Evolutionary conservation across 2,113 vertebrate species (phyloP), one percentile per base, ranked within the genome.

Genomic region (Progne subis): DNA sequence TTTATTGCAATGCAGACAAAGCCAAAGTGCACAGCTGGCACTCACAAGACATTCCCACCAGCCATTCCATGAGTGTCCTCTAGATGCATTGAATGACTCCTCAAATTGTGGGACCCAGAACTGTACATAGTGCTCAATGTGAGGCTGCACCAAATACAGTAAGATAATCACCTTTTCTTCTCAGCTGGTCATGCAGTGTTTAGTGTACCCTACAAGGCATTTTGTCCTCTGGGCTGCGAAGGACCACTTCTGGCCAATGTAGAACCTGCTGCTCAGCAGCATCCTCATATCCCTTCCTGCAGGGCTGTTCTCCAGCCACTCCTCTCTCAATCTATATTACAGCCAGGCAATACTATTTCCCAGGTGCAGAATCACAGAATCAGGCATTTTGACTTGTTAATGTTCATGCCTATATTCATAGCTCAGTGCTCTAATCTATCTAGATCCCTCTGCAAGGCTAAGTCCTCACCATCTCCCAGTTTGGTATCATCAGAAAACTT

Each of bases 191-290:
- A 28, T 18, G 12, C 32, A 55, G 31, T 5, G 19, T n/a, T 55
- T 55, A 34, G 24, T 26, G 14, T 6, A 14, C 11, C 47, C 14
- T 53, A 21, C 1, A 4, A 28, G 6, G 18, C 1, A 6, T 37
- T 63, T 63, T 75, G 37, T 17, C 25, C 11, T 63, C n/a, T 43
- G 18, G 18, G 9, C 11, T 52, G 12, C 32, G 24, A 59, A 44
- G 15, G 11, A 43, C 10, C 37, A 25, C 46, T 46, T 19, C 11
- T 39, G 28, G 20, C 23, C 20, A 1, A 0, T 12, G 14, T 2
- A 6, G 10, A 34, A 8, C 7, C 23, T 26, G 28, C 47, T 50
- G 34, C 14, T 19, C 1, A 53, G 16, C 46, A 83, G 21, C 31
- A 67, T 4, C 9, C 14, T 19, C 32, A 29, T 8, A 26, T 41